These are phyloP conservation scores for Diplosoma virens DNA, from an alignment of 23 tunicate genomes.

Conservation along the genomic window DNA sequence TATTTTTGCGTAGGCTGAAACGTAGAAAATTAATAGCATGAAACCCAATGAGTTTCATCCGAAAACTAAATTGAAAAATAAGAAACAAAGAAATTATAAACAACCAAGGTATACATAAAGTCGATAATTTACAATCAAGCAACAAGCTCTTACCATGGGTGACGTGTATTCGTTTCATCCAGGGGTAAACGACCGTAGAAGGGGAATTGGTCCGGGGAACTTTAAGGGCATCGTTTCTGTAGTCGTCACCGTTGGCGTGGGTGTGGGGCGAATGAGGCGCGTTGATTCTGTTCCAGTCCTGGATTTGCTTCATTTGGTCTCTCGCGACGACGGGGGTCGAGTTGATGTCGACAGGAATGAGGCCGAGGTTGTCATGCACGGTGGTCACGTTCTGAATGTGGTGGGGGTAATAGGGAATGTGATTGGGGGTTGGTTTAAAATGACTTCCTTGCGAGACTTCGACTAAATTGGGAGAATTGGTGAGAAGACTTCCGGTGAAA, in stretches of 20 bases:
- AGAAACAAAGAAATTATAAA: too few species aligned
- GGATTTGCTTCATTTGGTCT: too few species aligned
- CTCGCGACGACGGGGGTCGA: too few species aligned
- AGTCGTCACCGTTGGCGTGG: background rate
- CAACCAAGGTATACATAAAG: too few species aligned
- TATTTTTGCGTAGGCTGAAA: too few species aligned
- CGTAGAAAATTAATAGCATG: too few species aligned
- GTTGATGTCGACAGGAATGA: too few species aligned
- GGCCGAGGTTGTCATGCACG: background rate
- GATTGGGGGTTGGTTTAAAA: background rate
- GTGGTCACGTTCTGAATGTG: background rate
- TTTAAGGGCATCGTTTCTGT: background rate
- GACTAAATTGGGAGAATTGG: background rate
- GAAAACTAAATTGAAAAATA: too few species aligned
- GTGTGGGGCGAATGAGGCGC: too few species aligned
- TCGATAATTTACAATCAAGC: too few species aligned
- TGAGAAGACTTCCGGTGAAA: background rate
- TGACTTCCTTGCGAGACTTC: background rate
- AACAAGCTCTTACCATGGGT: slow-evolving; percentile 47
- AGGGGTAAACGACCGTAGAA: slow-evolving; percentile 38
- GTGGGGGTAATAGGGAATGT: background rate
- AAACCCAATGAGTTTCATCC: too few species aligned
- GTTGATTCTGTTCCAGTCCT: too few species aligned
- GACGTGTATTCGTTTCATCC: slow-evolving; percentile 50
- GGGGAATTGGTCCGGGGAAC: background rate